These are phyloP conservation scores for Drosophila dunni DNA, from an alignment of 1,140 invertebrate species.

Conservation along the genomic window DNA sequence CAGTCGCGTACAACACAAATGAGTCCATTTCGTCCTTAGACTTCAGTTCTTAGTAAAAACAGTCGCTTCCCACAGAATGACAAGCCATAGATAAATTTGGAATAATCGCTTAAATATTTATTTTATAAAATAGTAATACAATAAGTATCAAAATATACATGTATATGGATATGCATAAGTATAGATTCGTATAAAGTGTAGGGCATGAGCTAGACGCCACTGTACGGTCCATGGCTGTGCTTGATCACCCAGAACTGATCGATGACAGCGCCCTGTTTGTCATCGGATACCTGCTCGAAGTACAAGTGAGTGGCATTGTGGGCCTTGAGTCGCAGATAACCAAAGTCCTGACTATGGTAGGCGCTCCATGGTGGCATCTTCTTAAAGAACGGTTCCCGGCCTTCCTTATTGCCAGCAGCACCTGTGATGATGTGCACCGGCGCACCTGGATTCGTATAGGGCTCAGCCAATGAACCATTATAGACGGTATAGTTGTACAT, in stretches of 20 bases:
- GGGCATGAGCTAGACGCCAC: slow-evolving; percentile 4
- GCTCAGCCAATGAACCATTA: slow-evolving; percentile 91
- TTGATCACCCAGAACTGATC: slow-evolving; percentile 92
- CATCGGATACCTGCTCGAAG: slow-evolving; percentile 96
- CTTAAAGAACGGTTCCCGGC: slow-evolving; percentile 85
- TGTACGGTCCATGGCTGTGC: slow-evolving; percentile 86
- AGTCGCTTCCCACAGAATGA: neutral
- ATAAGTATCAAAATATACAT: neutral
- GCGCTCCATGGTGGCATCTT: slow-evolving; percentile 75
- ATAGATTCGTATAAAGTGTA: slow-evolving; percentile 84
- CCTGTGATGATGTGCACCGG: slow-evolving; percentile 97
- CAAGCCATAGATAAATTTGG: neutral
- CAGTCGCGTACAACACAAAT: too few relatives aligned
- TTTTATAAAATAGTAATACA: neutral
- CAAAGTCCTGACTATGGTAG: slow-evolving; percentile 90
- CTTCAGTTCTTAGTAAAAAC: neutral
- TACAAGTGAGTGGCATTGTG: slow-evolving; percentile 95
- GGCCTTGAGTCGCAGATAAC: slow-evolving; percentile 93
- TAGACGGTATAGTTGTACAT: slow-evolving; percentile 94
- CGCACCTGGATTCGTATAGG: slow-evolving; percentile 94
- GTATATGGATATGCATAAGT: slow-evolving; percentile 88
- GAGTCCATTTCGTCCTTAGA: too few relatives aligned
- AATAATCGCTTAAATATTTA: slow-evolving; percentile 6
- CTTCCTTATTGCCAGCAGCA: slow-evolving; percentile 93
- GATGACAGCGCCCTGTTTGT: slow-evolving; percentile 89